phyloP scores from a whole-genome alignment of 92 coral and sea anemone species.

The Nematostella vectensis region DNA sequence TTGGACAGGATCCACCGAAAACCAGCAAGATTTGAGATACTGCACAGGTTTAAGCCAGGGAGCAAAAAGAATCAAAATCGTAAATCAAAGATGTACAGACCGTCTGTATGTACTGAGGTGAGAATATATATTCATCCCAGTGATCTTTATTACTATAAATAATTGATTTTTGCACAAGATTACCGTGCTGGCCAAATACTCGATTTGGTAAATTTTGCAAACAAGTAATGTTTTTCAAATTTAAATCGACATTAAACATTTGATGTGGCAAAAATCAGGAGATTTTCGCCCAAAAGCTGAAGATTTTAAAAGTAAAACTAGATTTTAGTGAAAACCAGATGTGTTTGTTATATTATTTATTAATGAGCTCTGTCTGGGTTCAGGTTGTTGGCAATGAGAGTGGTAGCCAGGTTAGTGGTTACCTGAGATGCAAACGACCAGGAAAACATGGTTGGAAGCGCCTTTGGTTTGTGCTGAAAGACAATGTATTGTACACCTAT shows the following conservation, averaged over 20 bases:
- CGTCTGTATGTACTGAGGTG: constrained; percentile 73
- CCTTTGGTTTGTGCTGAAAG: constrained; percentile 90
- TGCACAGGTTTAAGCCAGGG: constrained; percentile 62
- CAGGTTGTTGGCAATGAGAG: constrained; percentile 88
- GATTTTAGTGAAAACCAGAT: too few relatives aligned
- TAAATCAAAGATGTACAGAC: constrained; percentile 37
- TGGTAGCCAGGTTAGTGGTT: constrained; percentile 89
- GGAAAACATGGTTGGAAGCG: constrained; percentile 72
- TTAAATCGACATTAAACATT: too few relatives aligned
- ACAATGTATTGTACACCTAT: constrained; percentile 80
- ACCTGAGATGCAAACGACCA: constrained; percentile 58
- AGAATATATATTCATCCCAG: background rate
- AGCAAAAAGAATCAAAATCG: constrained; percentile 21
- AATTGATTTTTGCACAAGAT: too few relatives aligned
- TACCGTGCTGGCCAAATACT: too few relatives aligned
- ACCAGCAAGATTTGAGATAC: constrained; percentile 79
- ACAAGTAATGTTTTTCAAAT: too few relatives aligned
- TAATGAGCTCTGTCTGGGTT: background rate
- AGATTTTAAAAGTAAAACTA: too few relatives aligned
- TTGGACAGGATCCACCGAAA: constrained; percentile 52
- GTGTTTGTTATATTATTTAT: too few relatives aligned
- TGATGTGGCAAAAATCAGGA: too few relatives aligned
- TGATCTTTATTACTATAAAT: background rate
- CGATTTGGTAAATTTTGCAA: too few relatives aligned
- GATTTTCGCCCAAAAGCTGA: too few relatives aligned